Evolutionary conservation across 64 coral and sea anemone species (phyloP).

Genomic region (Anthopleura sola): DNA sequence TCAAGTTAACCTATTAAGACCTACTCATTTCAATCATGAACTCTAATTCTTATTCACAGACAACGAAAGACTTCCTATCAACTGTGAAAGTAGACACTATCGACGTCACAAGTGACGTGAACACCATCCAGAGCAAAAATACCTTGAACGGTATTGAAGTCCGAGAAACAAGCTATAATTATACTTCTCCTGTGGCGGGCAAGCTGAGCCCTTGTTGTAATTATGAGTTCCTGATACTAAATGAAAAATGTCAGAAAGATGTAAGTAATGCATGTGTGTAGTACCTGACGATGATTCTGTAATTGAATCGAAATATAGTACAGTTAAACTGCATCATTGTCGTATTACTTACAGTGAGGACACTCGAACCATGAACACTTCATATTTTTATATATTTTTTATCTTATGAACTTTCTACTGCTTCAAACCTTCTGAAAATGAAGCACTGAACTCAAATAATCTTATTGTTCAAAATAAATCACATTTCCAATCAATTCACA

Average conservation of each 20-base stretch:
- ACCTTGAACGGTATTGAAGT: conserved; percentile 20
- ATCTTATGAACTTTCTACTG: no score
- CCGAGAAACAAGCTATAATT: not conserved
- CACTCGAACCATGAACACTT: no score
- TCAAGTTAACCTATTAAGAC: no score
- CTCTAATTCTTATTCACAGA: conserved; percentile 18
- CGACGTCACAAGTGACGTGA: conserved; percentile 21
- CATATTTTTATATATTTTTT: no score
- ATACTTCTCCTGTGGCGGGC: not conserved
- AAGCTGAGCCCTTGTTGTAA: conserved; percentile 29
- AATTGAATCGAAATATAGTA: no score
- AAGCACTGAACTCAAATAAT: no score
- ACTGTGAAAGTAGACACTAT: conserved; percentile 21
- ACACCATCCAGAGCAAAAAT: conserved; percentile 32
- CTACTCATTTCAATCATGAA: no score
- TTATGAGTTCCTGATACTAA: conserved; percentile 42
- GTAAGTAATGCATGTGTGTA: conserved; percentile 22
- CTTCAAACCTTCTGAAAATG: no score
- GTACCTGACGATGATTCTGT: not conserved
- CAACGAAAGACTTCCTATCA: conserved; percentile 25
- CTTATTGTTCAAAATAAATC: no score
- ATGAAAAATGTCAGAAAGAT: conserved; percentile 25
- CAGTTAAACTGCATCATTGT: no score
- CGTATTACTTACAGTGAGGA: no score
- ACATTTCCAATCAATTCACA: no score